Percentiles rank a stretch among this genome's conserved stretches.
phyloP scores from a whole-genome alignment of 1,140 invertebrate species.

The Heliconius himera region DNA sequence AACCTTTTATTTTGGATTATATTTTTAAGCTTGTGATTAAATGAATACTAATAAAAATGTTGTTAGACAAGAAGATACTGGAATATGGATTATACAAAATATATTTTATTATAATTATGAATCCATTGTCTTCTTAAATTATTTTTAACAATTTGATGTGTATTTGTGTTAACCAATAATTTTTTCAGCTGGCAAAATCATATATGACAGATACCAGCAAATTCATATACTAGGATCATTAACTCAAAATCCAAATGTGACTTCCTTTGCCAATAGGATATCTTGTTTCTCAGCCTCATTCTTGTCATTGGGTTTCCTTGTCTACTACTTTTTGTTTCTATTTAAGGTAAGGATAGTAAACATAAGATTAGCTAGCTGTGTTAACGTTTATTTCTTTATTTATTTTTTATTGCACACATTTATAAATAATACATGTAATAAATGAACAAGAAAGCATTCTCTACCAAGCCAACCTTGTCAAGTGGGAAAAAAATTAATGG shows the following conservation, averaged over 20 bases:
- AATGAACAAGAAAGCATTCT: no score
- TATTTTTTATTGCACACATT: no score
- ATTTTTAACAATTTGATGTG: constrained; percentile 12
- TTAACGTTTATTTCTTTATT: background rate
- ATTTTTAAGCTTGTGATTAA: background rate
- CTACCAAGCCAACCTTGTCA: no score
- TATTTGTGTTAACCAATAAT: constrained; percentile 56
- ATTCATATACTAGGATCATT: constrained; percentile 75
- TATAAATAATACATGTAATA: no score
- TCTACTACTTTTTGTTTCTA: constrained; percentile 69
- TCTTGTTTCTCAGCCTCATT: constrained; percentile 71
- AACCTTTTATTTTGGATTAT: no score
- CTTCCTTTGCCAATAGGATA: constrained; percentile 73
- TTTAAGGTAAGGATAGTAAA: constrained; percentile 67
- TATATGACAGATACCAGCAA: constrained; percentile 79
- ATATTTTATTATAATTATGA: background rate
- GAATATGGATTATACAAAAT: background rate
- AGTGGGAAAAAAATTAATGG: no score
- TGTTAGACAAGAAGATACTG: background rate
- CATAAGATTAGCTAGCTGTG: background rate
- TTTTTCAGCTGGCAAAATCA: constrained; percentile 80
- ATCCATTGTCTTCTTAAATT: background rate
- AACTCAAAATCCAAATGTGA: constrained; percentile 76
- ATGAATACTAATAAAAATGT: background rate
- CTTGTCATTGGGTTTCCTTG: constrained; percentile 71